phyloP scores from a whole-genome alignment of 2,797 vertebrate species.

The Rhadinocentrus ornatus region DNA sequence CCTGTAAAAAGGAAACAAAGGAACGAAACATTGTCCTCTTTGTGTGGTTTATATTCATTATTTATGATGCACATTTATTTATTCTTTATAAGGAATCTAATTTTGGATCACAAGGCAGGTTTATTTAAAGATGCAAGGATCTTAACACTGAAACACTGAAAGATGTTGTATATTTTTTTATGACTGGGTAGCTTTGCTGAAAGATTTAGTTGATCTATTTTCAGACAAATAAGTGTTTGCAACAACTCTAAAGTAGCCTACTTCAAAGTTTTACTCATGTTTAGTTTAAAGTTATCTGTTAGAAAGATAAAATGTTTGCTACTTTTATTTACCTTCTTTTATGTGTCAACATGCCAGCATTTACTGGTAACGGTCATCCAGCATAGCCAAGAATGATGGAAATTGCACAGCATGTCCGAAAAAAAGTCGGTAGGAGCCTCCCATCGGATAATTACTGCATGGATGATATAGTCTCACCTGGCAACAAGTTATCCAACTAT shows the following conservation, averaged over 20 bases:
- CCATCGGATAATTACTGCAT: too few relatives aligned
- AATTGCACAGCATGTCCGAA: not conserved
- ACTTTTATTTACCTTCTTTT: not conserved
- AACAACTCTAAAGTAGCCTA: too few relatives aligned
- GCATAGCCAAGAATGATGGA: not conserved
- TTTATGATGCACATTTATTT: constrained; percentile 14
- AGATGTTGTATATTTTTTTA: not conserved
- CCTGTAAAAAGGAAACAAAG: constrained; percentile 70
- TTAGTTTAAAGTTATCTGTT: not conserved
- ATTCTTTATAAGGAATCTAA: constrained; percentile 23
- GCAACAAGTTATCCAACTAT: too few relatives aligned
- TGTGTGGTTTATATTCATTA: constrained; percentile 13
- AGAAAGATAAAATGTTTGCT: not conserved
- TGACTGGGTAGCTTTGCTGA: constrained; percentile 8
- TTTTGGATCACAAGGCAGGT: not conserved
- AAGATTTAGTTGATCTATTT: constrained; percentile 1
- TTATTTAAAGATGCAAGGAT: not conserved
- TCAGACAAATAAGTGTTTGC: not conserved
- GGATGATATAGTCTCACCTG: too few relatives aligned
- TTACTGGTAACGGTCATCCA: not conserved
- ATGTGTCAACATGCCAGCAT: not conserved
- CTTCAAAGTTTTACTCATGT: not conserved
- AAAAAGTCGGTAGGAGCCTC: too few relatives aligned
- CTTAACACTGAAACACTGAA: constrained; percentile 7
- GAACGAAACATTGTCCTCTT: constrained; percentile 7